phyloP scores from a whole-genome alignment of 2,797 vertebrate genomes.

The Petrocephalus sullivani region DNA sequence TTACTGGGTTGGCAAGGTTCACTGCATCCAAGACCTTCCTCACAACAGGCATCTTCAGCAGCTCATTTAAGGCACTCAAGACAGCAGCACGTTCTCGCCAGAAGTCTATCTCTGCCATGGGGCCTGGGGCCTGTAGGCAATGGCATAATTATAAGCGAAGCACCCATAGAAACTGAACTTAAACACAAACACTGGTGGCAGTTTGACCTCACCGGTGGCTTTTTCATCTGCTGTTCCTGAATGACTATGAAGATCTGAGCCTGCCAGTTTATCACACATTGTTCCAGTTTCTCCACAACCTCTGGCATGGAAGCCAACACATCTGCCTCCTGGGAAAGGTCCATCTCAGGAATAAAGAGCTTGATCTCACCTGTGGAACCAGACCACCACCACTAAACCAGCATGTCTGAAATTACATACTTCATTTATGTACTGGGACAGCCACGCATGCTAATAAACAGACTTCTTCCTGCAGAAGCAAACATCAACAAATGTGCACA shows the following conservation, averaged over 20 bases:
- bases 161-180: background rate
- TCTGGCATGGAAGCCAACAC: slow-evolving; percentile 52
- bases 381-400: background rate
- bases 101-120: slow-evolving; percentile 78
- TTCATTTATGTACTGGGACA: background rate
- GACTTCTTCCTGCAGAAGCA: slow-evolving; percentile 34
- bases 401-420: background rate
- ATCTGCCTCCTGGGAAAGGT: slow-evolving; percentile 58
- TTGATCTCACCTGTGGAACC: slow-evolving; percentile 62
- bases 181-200: background rate
- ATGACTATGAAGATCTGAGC: slow-evolving; percentile 69
- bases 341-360: slow-evolving; percentile 73
- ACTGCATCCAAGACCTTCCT: slow-evolving; percentile 72
- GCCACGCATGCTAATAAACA: background rate
- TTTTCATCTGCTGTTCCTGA: slow-evolving; percentile 70
- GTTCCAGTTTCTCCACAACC: slow-evolving; percentile 68
- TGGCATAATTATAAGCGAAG: background rate
- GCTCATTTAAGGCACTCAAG: slow-evolving; percentile 70
- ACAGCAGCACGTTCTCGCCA: slow-evolving; percentile 75
- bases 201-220: slow-evolving; percentile 67
- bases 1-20: slow-evolving; percentile 54
- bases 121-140: slow-evolving; percentile 63
- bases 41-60: slow-evolving; percentile 70
- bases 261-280: slow-evolving; percentile 77
- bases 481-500: slow-evolving; percentile 24